Conservation (phyloP, 2,797 vertebrate genomes). For the Pogoniulus pusillus region DNA sequence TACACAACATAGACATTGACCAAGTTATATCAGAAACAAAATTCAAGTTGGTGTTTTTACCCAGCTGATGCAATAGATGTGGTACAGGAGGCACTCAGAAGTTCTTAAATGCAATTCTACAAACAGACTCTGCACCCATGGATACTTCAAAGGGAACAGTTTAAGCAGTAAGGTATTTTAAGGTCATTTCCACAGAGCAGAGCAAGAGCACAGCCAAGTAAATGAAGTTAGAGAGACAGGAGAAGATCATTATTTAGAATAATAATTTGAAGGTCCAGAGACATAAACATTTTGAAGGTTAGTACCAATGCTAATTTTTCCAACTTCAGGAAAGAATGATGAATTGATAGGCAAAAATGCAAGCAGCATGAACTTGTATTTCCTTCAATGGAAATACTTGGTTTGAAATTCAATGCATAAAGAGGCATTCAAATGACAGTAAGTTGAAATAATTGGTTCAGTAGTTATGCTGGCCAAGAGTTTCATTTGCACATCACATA, state of each 20-base stretch:
- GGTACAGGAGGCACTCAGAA: neutral
- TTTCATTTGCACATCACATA: constrained; percentile 9
- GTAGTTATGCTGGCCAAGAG: neutral
- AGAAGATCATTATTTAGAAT: neutral
- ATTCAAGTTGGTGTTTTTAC: neutral
- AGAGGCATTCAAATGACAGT: neutral
- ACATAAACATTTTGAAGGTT: neutral
- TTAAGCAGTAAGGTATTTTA: neutral
- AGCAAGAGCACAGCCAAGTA: neutral
- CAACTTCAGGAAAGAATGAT: neutral
- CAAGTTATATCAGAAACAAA: neutral
- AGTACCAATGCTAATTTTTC: neutral
- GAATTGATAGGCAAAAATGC: neutral
- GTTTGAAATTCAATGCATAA: neutral
- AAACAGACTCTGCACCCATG: neutral
- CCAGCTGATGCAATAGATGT: neutral
- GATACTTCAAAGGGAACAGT: neutral
- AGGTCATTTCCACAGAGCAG: neutral
- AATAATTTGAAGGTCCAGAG: neutral
- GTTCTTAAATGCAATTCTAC: neutral
- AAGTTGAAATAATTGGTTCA: neutral
- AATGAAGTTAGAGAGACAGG: neutral
- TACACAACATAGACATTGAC: neutral
- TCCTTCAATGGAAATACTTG: constrained; percentile 9
- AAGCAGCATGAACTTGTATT: neutral